These are phyloP conservation scores for Barypeithes pellucidus DNA, from an alignment of 2,888 invertebrate species.

Conservation along the genomic window DNA sequence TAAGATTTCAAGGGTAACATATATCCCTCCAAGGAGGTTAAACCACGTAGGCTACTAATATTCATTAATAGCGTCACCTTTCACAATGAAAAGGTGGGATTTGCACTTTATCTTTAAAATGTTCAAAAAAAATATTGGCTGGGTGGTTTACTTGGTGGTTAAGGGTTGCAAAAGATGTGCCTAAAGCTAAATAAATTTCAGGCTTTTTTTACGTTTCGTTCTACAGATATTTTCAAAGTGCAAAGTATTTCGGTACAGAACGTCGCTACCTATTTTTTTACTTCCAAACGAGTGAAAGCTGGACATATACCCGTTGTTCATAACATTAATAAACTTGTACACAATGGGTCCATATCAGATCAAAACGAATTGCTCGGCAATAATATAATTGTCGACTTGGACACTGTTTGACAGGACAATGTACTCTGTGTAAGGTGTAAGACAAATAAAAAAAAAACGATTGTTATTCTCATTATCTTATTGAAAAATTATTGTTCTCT, in stretches of 20 bases:
- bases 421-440: slow-evolving; percentile 35
- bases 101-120: too few species aligned
- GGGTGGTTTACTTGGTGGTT: too few species aligned
- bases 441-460: slow-evolving; percentile 27
- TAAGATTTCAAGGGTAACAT: too few species aligned
- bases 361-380: slow-evolving; percentile 47
- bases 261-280: background rate
- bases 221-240: background rate
- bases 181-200: too few species aligned
- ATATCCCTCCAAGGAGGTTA: too few species aligned
- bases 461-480: background rate
- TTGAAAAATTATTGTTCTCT: slow-evolving; percentile 2
- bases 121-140: too few species aligned
- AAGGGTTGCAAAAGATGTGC: too few species aligned
- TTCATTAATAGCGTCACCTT: too few species aligned
- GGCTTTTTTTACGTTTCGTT: too few species aligned
- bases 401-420: slow-evolving; percentile 51
- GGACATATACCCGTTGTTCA: slow-evolving; percentile 45
- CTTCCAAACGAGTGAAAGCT: slow-evolving; percentile 40
- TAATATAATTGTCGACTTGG: slow-evolving; percentile 43
- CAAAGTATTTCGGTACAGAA: background rate
- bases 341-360: slow-evolving; percentile 54
- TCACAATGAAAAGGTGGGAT: too few species aligned
- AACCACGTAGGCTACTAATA: too few species aligned
- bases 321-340: slow-evolving; percentile 52